A percentile compares a stretch with the other conserved stretches of the same genome.
These are phyloP conservation scores for Drosophila tropicalis DNA, from an alignment of 1,140 invertebrate genomes.

Conservation along the genomic window DNA sequence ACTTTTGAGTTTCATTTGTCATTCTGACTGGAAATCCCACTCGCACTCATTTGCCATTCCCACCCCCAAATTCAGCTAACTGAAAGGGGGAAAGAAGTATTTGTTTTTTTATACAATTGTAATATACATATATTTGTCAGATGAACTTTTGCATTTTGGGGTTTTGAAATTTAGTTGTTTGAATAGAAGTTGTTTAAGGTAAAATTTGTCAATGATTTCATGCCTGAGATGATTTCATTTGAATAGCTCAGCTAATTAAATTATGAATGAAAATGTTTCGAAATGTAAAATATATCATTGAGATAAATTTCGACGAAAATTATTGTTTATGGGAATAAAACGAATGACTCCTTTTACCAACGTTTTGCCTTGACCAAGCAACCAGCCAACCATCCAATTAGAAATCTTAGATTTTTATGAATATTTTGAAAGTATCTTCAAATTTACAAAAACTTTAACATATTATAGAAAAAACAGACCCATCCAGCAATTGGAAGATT, in stretches of 20 bases:
- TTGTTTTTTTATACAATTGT: constrained; percentile 57
- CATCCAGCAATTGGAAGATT: too few species aligned
- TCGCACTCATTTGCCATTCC: neutral
- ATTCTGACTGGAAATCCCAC: constrained; percentile 27
- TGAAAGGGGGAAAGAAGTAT: too few species aligned
- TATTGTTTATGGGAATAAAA: neutral
- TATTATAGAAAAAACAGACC: too few species aligned
- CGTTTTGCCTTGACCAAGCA: too few species aligned
- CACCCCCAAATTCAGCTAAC: too few species aligned
- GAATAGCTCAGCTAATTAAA: constrained; percentile 39
- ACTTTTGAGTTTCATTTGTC: constrained; percentile 76
- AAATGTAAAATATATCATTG: constrained; percentile 5
- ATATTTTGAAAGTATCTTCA: too few species aligned
- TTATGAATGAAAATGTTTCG: constrained; percentile 23
- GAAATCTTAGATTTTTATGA: too few species aligned
- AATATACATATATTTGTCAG: constrained; percentile 72
- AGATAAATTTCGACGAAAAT: neutral
- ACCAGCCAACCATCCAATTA: too few species aligned
- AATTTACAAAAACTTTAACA: too few species aligned
- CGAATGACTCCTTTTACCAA: too few species aligned
- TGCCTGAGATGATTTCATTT: constrained; percentile 19
- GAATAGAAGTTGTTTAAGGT: constrained; percentile 42
- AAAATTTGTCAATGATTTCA: constrained; percentile 1
- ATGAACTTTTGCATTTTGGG: constrained; percentile 69
- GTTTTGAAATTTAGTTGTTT: constrained; percentile 39